A percentile compares a stretch with the other conserved stretches of the same genome.
Evolutionary conservation across 2,113 vertebrate species (phyloP).

Genomic region (Mesembrinibis cayennensis): DNA sequence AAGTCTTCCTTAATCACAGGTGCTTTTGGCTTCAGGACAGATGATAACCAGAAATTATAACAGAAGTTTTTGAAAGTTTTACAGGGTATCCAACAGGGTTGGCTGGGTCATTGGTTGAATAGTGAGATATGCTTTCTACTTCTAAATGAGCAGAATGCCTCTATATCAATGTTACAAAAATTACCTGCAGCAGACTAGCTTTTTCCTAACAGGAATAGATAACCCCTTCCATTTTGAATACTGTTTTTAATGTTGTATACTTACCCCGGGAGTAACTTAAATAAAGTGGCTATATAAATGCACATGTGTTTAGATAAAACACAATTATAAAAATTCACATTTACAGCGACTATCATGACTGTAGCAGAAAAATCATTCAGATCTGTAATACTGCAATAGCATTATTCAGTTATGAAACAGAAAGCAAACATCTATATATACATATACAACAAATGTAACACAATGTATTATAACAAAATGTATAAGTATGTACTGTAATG

Average conservation of each 20-base stretch:
- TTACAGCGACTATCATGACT: background rate
- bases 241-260: background rate
- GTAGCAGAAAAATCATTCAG: background rate
- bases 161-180: background rate
- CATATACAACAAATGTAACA: background rate
- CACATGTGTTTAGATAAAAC: background rate
- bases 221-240: background rate
- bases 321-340: background rate
- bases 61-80: background rate
- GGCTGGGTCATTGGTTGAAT: background rate
- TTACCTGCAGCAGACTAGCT: background rate
- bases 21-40: background rate
- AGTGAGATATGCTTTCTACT: background rate
- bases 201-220: background rate
- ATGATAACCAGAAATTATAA: background rate
- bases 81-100: background rate
- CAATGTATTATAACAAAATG: background rate
- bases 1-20: background rate
- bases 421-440: background rate
- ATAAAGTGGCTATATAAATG: background rate
- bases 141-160: background rate
- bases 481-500: background rate
- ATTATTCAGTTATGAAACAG: background rate
- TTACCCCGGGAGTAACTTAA: background rate
- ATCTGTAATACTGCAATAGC: background rate